phyloP scores from a whole-genome alignment of 1,140 invertebrate species.

The Probaryconus sp. region DNA sequence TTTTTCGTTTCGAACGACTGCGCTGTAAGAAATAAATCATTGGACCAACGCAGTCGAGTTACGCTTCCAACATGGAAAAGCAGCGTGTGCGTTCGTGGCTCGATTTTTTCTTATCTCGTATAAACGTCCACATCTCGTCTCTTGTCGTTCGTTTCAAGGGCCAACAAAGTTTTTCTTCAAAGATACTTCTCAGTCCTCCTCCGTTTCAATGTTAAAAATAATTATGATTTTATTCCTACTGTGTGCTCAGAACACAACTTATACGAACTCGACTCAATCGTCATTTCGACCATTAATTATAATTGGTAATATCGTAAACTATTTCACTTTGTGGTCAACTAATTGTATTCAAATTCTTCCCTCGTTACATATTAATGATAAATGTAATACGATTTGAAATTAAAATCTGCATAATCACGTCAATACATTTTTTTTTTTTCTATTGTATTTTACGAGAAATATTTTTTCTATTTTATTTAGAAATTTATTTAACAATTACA shows the following conservation, averaged over 20 bases:
- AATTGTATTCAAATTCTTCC: conserved; percentile 35
- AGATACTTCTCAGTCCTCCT: conserved; percentile 16
- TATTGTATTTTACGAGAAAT: no score
- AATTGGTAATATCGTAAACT: conserved; percentile 26
- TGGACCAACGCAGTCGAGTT: conserved; percentile 48
- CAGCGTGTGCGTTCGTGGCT: conserved; percentile 54
- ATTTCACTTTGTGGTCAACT: conserved; percentile 20
- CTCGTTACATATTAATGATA: conserved; percentile 4
- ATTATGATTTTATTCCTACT: conserved; percentile 31
- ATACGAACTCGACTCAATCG: no score
- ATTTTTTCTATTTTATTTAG: no score
- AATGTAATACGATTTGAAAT: not conserved
- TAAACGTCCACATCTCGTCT: conserved; percentile 58
- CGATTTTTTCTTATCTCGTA: conserved; percentile 59
- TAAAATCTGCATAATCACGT: not conserved
- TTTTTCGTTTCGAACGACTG: no score
- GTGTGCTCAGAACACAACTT: no score
- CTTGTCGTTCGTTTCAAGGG: conserved; percentile 30
- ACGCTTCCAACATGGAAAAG: conserved; percentile 51
- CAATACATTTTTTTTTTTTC: no score
- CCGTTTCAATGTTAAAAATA: conserved; percentile 40
- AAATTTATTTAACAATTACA: no score
- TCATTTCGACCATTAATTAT: no score
- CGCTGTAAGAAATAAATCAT: conserved; percentile 59
- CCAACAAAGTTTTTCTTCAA: conserved; percentile 38